Conservation (phyloP, 37 sponge, comb jelly and placozoan species). For the Halichondria panicea region DNA sequence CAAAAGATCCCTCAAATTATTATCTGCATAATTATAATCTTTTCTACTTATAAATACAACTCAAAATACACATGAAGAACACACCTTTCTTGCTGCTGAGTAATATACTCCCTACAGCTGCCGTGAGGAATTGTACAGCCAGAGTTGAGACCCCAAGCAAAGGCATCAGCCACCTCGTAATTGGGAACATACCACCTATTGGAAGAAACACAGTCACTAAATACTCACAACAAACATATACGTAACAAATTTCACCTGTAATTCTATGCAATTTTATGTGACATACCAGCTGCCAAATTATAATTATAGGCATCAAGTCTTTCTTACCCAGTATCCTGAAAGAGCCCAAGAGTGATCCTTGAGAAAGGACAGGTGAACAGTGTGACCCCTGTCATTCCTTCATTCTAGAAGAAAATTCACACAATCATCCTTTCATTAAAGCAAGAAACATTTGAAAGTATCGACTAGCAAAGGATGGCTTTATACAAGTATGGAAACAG, state of each 20-base stretch:
- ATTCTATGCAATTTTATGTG: too few relatives aligned
- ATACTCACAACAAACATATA: too few relatives aligned
- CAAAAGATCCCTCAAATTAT: too few relatives aligned
- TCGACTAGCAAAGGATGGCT: too few relatives aligned
- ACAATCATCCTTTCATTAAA: not conserved
- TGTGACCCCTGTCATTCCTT: conserved; percentile 78
- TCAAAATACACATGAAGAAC: too few relatives aligned
- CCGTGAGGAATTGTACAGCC: conserved; percentile 55
- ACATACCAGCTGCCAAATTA: too few relatives aligned
- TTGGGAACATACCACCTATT: conserved; percentile 76
- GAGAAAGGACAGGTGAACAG: conserved; percentile 72
- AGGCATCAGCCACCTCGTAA: conserved; percentile 41
- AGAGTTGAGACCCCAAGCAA: conserved; percentile 51
- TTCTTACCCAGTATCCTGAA: conserved; percentile 80
- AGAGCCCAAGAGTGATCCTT: conserved; percentile 53
- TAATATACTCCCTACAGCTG: conserved; percentile 58
- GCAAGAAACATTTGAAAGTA: not conserved
- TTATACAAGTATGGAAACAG: not conserved
- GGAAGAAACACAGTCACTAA: too few relatives aligned
- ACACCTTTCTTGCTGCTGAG: too few relatives aligned
- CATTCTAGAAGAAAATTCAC: conserved; percentile 59
- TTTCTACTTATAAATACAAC: too few relatives aligned
- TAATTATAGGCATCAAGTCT: too few relatives aligned
- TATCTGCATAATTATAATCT: too few relatives aligned
- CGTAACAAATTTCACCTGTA: too few relatives aligned